phyloP scores from a whole-genome alignment of 2,888 invertebrate genomes.

The Lithophane semibrunnea region DNA sequence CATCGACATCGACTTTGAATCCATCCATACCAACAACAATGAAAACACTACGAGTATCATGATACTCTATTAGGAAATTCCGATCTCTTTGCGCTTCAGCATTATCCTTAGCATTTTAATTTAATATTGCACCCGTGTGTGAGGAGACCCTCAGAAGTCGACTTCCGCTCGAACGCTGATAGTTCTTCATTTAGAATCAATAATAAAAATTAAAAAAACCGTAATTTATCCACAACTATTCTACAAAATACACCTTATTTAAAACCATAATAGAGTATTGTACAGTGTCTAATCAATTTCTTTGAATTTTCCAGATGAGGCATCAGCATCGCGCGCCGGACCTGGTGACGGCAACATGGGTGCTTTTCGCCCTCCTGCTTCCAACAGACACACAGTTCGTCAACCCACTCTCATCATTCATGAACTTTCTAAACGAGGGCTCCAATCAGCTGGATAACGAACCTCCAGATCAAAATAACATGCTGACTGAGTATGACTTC shows the following conservation, averaged over 20 bases:
- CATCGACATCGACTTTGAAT: conserved; percentile 56
- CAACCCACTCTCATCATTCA: conserved; percentile 87
- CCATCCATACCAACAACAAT: conserved; percentile 43
- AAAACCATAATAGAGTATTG: background rate
- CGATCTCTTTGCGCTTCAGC: conserved; percentile 16
- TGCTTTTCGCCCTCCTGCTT: conserved; percentile 73
- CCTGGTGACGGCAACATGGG: conserved; percentile 74
- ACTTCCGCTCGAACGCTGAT: background rate
- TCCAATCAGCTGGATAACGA: conserved; percentile 87
- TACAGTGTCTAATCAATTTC: background rate
- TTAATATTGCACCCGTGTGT: background rate
- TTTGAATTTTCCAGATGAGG: conserved; percentile 82
- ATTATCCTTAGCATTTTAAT: conserved; percentile 27
- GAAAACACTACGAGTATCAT: conserved; percentile 31
- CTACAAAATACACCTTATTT: too few species aligned
- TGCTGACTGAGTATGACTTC: conserved; percentile 93
- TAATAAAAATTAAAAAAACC: too few species aligned
- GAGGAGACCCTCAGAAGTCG: background rate
- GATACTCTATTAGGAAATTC: conserved; percentile 36
- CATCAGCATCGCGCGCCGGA: conserved; percentile 72
- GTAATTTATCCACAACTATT: too few species aligned
- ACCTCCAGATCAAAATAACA: conserved; percentile 87
- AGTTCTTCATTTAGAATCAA: background rate
- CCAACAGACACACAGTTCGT: conserved; percentile 76
- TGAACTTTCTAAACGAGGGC: conserved; percentile 90